Percentiles rank a stretch among this genome's conserved stretches.
These are phyloP conservation scores for Serinus canaria DNA, from an alignment of 2,113 vertebrate genomes.

Conservation along the genomic window DNA sequence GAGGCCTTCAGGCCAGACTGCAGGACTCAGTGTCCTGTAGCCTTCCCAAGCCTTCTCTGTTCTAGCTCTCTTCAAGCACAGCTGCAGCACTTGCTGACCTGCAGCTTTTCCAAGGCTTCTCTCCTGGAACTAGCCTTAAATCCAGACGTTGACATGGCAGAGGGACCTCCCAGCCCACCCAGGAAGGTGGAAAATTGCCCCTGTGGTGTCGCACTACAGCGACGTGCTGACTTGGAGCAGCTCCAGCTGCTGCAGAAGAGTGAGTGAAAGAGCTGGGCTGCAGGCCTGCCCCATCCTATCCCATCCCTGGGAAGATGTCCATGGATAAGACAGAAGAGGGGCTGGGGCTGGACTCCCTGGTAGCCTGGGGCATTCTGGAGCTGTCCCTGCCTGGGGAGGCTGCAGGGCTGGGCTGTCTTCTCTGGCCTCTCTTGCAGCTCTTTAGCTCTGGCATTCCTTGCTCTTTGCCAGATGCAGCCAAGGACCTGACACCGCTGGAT, in stretches of 20 bases:
- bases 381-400: neutral
- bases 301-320: neutral
- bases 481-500: rapidly evolving
- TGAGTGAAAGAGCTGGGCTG: neutral
- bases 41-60: neutral
- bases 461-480: neutral
- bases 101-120: neutral
- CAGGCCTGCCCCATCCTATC: neutral
- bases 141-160: neutral
- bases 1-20: neutral
- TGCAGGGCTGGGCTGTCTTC: neutral
- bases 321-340: neutral
- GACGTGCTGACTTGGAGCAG: neutral
- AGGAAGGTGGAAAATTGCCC: neutral
- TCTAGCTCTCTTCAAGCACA: neutral
- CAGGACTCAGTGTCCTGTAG: neutral
- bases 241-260: neutral
- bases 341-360: neutral
- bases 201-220: no score
- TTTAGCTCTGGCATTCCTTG: neutral
- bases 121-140: no score
- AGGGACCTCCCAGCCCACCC: neutral
- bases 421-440: neutral
- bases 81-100: no score
- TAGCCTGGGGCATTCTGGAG: rapidly evolving